These are phyloP conservation scores for Boleophthalmus pectinirostris DNA, from an alignment of 2,113 vertebrate species.

Conservation along the genomic window DNA sequence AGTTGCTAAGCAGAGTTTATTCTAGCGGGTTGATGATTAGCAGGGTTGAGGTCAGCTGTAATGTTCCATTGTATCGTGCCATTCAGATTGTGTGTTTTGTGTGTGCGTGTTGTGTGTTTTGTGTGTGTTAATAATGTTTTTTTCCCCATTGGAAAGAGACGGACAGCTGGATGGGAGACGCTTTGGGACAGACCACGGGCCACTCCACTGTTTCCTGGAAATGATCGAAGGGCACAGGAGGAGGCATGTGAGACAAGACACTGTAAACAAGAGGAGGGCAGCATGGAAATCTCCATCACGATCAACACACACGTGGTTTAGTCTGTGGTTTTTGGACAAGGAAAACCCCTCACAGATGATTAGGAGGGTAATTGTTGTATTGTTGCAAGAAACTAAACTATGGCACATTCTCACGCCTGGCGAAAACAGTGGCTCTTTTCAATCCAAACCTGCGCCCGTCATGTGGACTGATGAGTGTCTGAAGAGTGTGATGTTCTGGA, in stretches of 20 bases:
- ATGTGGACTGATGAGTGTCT: too few species aligned
- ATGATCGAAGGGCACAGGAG: slow-evolving; percentile 39
- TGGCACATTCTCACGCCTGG: too few species aligned
- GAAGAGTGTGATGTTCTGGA: too few species aligned
- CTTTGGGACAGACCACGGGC: slow-evolving; percentile 28
- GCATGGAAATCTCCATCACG: slow-evolving; percentile 5
- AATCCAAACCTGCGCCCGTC: too few species aligned
- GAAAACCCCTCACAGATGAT: not conserved
- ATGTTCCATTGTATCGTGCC: slow-evolving; percentile 29
- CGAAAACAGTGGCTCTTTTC: too few species aligned
- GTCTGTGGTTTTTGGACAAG: too few species aligned
- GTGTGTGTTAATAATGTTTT: slow-evolving; percentile 15
- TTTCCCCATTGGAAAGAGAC: slow-evolving; percentile 42
- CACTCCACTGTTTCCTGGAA: slow-evolving; percentile 37
- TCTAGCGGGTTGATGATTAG: slow-evolving; percentile 13
- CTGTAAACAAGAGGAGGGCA: slow-evolving; percentile 23
- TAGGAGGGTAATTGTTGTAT: too few species aligned
- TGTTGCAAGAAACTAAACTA: too few species aligned
- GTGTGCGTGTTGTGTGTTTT: slow-evolving; percentile 13
- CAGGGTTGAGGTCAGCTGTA: slow-evolving; percentile 39
- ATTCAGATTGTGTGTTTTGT: slow-evolving; percentile 1
- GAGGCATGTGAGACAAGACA: slow-evolving; percentile 23
- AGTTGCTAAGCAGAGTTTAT: not conserved
- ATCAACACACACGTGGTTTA: not conserved
- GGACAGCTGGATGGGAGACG: slow-evolving; percentile 24